Percentiles rank a stretch among this genome's conserved stretches.
Evolutionary conservation across 2,888 invertebrate genomes (phyloP).

Genomic region (Ceraclea dissimilis): DNA sequence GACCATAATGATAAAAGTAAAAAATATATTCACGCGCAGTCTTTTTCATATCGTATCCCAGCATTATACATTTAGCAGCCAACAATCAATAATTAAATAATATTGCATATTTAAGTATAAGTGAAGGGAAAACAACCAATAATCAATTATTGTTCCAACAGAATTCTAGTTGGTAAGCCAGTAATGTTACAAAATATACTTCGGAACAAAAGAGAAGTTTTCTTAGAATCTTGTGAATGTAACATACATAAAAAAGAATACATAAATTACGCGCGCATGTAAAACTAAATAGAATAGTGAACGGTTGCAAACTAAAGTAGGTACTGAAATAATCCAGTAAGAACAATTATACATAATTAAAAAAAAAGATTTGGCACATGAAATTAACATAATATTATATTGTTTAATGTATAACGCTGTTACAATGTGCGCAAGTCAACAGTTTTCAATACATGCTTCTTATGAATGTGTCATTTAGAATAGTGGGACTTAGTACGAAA

Average conservation of each 20-base stretch:
- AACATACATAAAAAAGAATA: too few relatives aligned
- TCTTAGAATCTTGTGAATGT: too few relatives aligned
- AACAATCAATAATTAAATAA: background rate
- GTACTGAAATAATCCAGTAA: background rate
- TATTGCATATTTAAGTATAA: too few relatives aligned
- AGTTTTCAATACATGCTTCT: background rate
- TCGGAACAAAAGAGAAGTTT: too few relatives aligned
- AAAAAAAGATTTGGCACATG: background rate
- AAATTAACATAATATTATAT: background rate
- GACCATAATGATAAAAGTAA: too few relatives aligned
- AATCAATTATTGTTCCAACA: too few relatives aligned
- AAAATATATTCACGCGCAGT: background rate
- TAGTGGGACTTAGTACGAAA: too few relatives aligned
- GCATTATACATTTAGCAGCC: constrained; percentile 2
- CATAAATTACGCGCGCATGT: too few relatives aligned
- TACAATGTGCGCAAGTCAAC: background rate
- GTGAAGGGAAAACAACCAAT: too few relatives aligned
- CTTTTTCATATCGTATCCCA: background rate
- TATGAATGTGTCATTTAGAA: too few relatives aligned
- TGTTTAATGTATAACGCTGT: background rate
- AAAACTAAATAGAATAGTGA: background rate
- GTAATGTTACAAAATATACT: too few relatives aligned
- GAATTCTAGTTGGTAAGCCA: too few relatives aligned
- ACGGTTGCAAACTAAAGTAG: background rate
- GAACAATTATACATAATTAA: background rate